Evolutionary conservation across 2,113 vertebrate genomes (phyloP), one percentile per base, ranked within the genome.

Genomic region (Glaucidium brasilianum): DNA sequence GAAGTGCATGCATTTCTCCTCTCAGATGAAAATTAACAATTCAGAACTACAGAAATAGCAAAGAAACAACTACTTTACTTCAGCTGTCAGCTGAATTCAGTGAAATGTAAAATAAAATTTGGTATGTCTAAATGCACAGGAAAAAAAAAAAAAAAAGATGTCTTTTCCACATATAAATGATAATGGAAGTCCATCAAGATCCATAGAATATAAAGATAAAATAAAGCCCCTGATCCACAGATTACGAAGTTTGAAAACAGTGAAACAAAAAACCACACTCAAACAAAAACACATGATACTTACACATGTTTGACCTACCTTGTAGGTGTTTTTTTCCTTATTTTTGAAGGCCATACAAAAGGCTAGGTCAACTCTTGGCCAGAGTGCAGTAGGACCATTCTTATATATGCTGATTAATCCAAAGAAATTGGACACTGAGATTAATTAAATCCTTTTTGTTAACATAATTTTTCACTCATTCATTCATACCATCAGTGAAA

Each of bases 91-190:
- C 15, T 84, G 43, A 86, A 94, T 68, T 86, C 68, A 75, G 34
- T 84, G 85, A 93, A 96, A 92, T 62, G 45, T 69, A 88, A 96
- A 90, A 92, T 76, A 73, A 73, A 30, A 58, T 60, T 85, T 88
- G 23, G 27, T 89, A 66, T 43, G 7, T 59, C 15, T 75, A 90
- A 94, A 78, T 32, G 47, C 11, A 34, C 11, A 77, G 35, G 2
- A 43, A 49, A 47, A 2, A 47, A 49, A 47, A 20, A 21, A 19
- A 47, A 11, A 20, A 43, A 55, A n/a, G n/a, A n/a, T n/a, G 13
- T 41, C 3, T 7, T 88, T 90, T 64, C 35, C 3, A 23, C 22
- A 11, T 39, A 15, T 32, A 71, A 80, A 19, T n/a, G 22, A 23
- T 77, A 94, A 71, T 47, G 2, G 4, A 93, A 84, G 19, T 41